A percentile compares a stretch with the other conserved stretches of the same genome.
Evolutionary conservation across 2,888 invertebrate species (phyloP).

Genomic region (Ferrisia virgata): DNA sequence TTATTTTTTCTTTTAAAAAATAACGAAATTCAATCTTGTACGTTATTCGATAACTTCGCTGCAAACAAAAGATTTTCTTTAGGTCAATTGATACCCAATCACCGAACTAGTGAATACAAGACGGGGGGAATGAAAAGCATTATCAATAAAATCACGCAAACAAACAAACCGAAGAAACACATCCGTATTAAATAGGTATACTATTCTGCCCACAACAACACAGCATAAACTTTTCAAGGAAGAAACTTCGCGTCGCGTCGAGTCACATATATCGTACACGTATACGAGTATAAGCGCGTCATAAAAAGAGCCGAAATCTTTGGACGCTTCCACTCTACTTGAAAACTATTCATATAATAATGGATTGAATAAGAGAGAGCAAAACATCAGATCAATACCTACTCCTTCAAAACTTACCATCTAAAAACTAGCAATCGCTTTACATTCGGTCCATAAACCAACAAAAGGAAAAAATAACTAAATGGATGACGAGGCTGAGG

Average conservation of each 20-base stretch:
- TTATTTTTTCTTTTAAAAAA: neutral
- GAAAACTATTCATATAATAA: neutral
- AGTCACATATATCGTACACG: neutral
- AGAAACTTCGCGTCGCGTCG: neutral
- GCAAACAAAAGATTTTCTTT: neutral
- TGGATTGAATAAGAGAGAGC: neutral
- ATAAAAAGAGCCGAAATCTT: neutral
- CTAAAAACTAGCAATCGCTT: neutral
- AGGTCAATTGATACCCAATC: neutral
- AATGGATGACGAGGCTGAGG: slow-evolving; percentile 18
- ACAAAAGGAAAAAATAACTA: slow-evolving; percentile 1
- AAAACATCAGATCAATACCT: neutral
- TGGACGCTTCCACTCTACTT: neutral
- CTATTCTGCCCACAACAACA: neutral
- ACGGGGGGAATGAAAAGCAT: neutral
- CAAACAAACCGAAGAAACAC: neutral
- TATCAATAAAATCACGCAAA: neutral
- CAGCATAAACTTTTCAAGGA: neutral
- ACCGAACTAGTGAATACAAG: neutral
- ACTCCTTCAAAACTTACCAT: neutral
- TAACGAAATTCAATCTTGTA: neutral
- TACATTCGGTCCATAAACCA: slow-evolving; percentile 1
- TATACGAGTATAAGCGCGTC: neutral
- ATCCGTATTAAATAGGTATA: neutral
- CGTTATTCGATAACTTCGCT: neutral